These are phyloP conservation scores for Athene noctua DNA, from an alignment of 2,113 vertebrate species.

Conservation along the genomic window DNA sequence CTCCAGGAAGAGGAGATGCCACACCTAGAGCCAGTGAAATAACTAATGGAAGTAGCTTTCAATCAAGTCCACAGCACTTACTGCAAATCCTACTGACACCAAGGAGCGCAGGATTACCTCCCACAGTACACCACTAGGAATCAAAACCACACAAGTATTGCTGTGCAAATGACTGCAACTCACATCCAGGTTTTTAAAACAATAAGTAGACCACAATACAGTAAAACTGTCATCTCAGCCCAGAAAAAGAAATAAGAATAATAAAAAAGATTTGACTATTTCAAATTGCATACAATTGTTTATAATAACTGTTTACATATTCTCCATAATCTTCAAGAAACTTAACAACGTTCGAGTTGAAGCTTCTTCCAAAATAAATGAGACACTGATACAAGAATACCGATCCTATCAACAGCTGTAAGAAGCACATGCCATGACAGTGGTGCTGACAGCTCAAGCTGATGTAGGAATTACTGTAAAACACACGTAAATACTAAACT, in stretches of 20 bases:
- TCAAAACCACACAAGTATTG: not conserved
- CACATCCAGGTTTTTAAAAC: not conserved
- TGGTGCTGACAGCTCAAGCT: not conserved
- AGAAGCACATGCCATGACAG: not conserved
- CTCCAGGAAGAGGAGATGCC: not conserved
- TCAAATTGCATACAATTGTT: not conserved
- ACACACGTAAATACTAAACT: not conserved
- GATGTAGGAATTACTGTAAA: not conserved
- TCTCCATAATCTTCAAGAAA: not conserved
- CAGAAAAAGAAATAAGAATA: not conserved
- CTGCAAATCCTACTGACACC: not conserved
- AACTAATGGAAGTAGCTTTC: not conserved
- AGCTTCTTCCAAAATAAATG: not conserved
- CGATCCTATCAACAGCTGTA: not conserved
- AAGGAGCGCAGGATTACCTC: not conserved
- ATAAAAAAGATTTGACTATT: not conserved
- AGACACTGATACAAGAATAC: not conserved
- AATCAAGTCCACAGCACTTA: not conserved
- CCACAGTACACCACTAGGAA: not conserved
- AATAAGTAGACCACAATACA: not conserved
- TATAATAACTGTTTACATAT: not conserved
- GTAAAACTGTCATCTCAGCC: not conserved
- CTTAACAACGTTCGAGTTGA: not conserved
- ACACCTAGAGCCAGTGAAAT: not conserved
- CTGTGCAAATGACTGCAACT: not conserved